These are phyloP conservation scores for Cerceris rybyensis DNA, from an alignment of 2,888 invertebrate genomes.

Conservation along the genomic window DNA sequence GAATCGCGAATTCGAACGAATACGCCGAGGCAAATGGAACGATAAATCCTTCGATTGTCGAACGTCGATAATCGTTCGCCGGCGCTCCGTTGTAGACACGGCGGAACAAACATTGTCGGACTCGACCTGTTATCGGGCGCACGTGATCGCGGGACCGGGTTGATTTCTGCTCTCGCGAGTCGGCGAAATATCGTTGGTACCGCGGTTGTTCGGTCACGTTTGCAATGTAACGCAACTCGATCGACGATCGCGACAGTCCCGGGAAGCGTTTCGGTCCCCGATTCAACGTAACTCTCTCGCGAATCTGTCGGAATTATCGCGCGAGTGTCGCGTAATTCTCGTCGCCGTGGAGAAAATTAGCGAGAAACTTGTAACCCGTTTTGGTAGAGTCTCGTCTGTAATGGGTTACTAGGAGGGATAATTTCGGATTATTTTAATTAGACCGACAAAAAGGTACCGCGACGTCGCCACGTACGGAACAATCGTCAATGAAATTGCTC, in stretches of 20 bases:
- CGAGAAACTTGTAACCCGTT: slow-evolving; percentile 30
- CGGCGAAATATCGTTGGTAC: slow-evolving; percentile 49
- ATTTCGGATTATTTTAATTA: slow-evolving; percentile 54
- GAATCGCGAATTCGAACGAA: slow-evolving; percentile 53
- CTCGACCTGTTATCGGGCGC: slow-evolving; percentile 65
- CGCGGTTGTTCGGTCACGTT: slow-evolving; percentile 57
- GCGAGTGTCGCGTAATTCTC: not conserved
- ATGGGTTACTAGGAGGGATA: not conserved
- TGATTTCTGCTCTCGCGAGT: slow-evolving; percentile 46
- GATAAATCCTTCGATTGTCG: slow-evolving; percentile 75
- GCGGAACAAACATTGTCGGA: slow-evolving; percentile 70
- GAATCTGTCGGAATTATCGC: slow-evolving; percentile 13
- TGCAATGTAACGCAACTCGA: slow-evolving; percentile 49
- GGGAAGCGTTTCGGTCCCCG: slow-evolving; percentile 21
- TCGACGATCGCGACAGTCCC: slow-evolving; percentile 36
- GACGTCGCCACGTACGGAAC: slow-evolving; percentile 6
- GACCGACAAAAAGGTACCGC: slow-evolving; percentile 22
- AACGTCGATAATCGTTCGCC: slow-evolving; percentile 72
- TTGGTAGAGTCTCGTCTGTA: slow-evolving; percentile 17
- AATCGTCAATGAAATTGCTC: slow-evolving; percentile 62
- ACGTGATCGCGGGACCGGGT: slow-evolving; percentile 61
- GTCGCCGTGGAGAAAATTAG: slow-evolving; percentile 5
- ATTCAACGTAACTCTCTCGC: slow-evolving; percentile 25
- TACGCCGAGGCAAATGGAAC: slow-evolving; percentile 62
- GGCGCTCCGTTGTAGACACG: slow-evolving; percentile 63